Evolutionary conservation across 1,140 invertebrate genomes (phyloP), one percentile per base, ranked within the genome.

Genomic region (Heterodera carotae): DNA sequence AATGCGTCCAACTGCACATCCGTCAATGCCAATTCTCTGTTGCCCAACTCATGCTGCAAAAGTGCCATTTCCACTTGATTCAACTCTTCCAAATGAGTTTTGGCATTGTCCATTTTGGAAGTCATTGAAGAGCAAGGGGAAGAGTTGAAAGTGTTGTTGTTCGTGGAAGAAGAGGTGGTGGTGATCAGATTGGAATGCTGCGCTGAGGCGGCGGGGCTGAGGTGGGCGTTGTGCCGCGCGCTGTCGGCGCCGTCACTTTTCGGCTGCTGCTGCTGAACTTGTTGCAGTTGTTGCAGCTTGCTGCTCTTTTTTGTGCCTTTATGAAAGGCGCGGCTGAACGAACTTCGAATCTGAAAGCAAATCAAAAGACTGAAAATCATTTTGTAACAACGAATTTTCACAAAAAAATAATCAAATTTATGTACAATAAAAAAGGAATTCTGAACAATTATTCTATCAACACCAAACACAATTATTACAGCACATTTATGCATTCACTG

Each of bases 281-380:
- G n/a, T n/a, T n/a, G n/a, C n/a, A n/a, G n/a, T n/a, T n/a, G n/a
- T n/a, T n/a, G n/a, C n/a, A n/a, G n/a, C n/a, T n/a, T n/a, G n/a
- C n/a, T 78, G 29, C n/a, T 91, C 91, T 80, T 91, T 90, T 73
- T 90, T 91, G 81, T 92, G 92, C 80, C 91, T 69, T 92, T 89
- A 7, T 94, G 95, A 88, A 98, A 98, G n/a, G 96, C 96, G 90
- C 97, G 97, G 80, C 94, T 96, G 88, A 98, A 97, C 18, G 95
- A 97, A 89, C 93, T 96, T 59, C 95, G 90, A 59, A 98, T 89
- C 94, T 94, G 89, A 75, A 81, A 76, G 33, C 56, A 62, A 6
- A 74, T 34, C 12, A 43, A 8, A 39, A 29, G n/a, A n/a, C n/a
- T n/a, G n/a, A n/a, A n/a, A n/a, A n/a, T n/a, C n/a, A n/a, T n/a